Base-by-base conservation (phyloP, 2,113 vertebrate genomes). In the Poecilia latipinna region DNA sequence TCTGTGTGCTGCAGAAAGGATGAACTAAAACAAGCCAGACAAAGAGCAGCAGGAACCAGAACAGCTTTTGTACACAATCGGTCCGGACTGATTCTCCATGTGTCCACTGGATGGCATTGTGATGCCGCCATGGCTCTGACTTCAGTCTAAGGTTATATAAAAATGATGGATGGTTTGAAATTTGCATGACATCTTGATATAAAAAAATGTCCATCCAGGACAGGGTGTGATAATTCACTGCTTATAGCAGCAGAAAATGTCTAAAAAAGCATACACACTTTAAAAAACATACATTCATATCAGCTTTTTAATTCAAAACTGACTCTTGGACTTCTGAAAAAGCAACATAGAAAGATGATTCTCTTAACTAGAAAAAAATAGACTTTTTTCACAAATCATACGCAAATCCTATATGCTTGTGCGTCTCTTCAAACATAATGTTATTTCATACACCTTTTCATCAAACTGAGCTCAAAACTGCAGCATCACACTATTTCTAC, bases 141-240 rank as follows among this genome's bases (percentile, higher is more conserved):
- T 78, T 24, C 24, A 80, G 26, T 48, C 76, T 24, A 44, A 61
- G 79, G 77, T 91, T 91, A 89, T 84, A 82, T 92, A 87, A 89
- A 90, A 86, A 77, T 85, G 89, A 90, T 90, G 83, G 90, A 90
- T 89, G 82, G 83, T 69, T 89, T 77, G 74, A 89, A 86, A 93
- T 88, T 72, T 92, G 78, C 86, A 87, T 87, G 87, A 79, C 84
- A 89, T 84, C 77, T 87, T 87, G 89, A 90, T 89, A 87, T 28
- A 85, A 37, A 37, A 12, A 89, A 91, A 79, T 70, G 65, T 88
- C 80, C 74, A 74, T 71, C 72, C n/a, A 39, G 78, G 73, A 82
- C 63, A 76, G 70, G 44, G 72, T 74, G 74, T 72, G 74, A 86
- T 84, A 63, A 75, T 61, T 26, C 32, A 12, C 19, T 4, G 28